Conservation (phyloP, 2,113 vertebrate species). For the Panthera tigris region DNA sequence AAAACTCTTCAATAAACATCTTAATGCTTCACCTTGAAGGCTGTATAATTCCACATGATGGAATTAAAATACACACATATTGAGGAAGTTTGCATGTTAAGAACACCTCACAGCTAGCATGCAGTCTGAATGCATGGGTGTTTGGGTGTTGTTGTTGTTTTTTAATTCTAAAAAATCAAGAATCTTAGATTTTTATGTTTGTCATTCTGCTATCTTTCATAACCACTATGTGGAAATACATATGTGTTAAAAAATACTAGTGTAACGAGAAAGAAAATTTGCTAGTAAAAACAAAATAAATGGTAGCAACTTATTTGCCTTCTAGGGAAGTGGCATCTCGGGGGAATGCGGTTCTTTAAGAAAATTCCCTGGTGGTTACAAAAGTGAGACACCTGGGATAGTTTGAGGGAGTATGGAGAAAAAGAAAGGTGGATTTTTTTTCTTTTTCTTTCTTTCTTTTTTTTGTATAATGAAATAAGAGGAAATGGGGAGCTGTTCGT, state of each 20-base stretch:
- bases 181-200: not conserved
- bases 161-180: not conserved
- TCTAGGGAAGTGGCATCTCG: not conserved
- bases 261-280: not conserved
- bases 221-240: not conserved
- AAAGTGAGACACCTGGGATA: not conserved
- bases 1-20: conserved; percentile 39
- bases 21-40: conserved; percentile 31
- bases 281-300: not conserved
- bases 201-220: not conserved
- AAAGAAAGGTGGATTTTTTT: not conserved
- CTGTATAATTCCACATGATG: not conserved
- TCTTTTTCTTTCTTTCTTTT: not conserved
- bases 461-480: not conserved
- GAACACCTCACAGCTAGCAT: not conserved
- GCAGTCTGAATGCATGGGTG: not conserved
- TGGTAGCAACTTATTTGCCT: not conserved
- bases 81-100: not conserved
- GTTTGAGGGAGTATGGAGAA: not conserved
- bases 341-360: not conserved
- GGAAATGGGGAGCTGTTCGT: not conserved
- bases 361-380: not conserved
- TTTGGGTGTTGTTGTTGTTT: not conserved
- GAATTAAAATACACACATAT: conserved; percentile 22
- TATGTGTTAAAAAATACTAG: not conserved